Base-by-base conservation (phyloP, 2,797 vertebrate genomes). In the Mormyrops boulengeri region DNA sequence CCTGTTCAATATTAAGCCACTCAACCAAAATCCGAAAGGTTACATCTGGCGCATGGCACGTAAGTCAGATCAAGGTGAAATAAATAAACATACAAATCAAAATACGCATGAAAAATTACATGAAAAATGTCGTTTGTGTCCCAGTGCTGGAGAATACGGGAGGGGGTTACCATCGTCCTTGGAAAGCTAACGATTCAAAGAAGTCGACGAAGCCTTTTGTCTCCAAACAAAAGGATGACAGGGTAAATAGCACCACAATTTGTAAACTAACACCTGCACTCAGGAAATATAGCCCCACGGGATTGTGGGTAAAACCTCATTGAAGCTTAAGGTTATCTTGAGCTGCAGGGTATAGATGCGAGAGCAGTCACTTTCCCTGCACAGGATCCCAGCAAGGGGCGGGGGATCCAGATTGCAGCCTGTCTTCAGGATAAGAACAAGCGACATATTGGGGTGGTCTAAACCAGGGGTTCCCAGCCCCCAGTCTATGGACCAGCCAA, bases 1-100 rank as follows among this genome's bases (percentile, higher is more conserved):
- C 92, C 91, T 86, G 91, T 91, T 91, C 92, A 91, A 91, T 89
- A 55, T 91, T 91, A 91, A 85, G 92, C 91, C 90, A 92, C 92
- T 93, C 94, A 94, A 94, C 93, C 93, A 90, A 92, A 90, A 92
- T 93, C 93, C 92, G 92, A 93, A 93, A 91, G 89, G 91, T 91
- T 91, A 92, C 90, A 91, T 92, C 92, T 93, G 91, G 93, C 92
- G 92, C 90, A 89, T 93, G 92, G 92, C 91, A 93, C 69, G 14
- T 90, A 5, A 73, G 41, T 92, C 92, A 92, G 93, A 95, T 95
- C 92, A 94, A 94, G 93, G 91, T 26, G 57, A 88, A 57, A 82
- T 52, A 77, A 41, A 88, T 7, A 62, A 50, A 50, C 3, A 30
- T 47, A 50, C 3, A 38, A 85, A 82, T 49, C 49, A 22, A 85